Evolutionary conservation across 2,797 vertebrate species (phyloP).

Genomic region (Gastrophryne carolinensis): DNA sequence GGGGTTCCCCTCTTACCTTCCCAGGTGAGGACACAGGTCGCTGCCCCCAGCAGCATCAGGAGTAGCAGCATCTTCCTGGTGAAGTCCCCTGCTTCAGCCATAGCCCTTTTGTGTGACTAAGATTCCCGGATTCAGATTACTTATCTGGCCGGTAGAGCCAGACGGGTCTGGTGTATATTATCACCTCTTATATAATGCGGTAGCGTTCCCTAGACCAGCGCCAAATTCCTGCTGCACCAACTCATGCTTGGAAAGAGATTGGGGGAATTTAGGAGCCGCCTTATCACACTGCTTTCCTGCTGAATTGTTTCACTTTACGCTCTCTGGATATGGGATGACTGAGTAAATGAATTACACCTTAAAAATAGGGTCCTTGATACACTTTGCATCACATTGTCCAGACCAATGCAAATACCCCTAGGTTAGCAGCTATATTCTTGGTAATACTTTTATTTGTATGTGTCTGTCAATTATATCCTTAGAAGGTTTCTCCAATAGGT

Average conservation of each 20-base stretch:
- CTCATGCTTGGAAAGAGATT: constrained; percentile 16
- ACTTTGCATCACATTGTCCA: too few species aligned
- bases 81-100: background rate
- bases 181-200: constrained; percentile 17
- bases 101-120: too few species aligned
- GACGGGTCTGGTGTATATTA: background rate
- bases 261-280: background rate
- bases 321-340: too few species aligned
- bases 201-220: background rate
- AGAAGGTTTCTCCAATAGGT: too few species aligned
- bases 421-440: too few species aligned
- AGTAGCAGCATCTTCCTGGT: constrained; percentile 14
- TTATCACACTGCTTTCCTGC: background rate
- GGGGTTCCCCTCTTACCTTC: constrained; percentile 9
- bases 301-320: too few species aligned
- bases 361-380: too few species aligned
- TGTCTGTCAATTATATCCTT: too few species aligned
- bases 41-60: constrained; percentile 7
- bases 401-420: too few species aligned
- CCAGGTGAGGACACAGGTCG: background rate
- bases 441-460: too few species aligned
- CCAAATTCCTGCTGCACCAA: constrained; percentile 25
- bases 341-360: too few species aligned
- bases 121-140: too few species aligned
- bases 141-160: background rate